phyloP scores from a whole-genome alignment of 2,113 vertebrate genomes.

The Myanophis thanlyinensis region DNA sequence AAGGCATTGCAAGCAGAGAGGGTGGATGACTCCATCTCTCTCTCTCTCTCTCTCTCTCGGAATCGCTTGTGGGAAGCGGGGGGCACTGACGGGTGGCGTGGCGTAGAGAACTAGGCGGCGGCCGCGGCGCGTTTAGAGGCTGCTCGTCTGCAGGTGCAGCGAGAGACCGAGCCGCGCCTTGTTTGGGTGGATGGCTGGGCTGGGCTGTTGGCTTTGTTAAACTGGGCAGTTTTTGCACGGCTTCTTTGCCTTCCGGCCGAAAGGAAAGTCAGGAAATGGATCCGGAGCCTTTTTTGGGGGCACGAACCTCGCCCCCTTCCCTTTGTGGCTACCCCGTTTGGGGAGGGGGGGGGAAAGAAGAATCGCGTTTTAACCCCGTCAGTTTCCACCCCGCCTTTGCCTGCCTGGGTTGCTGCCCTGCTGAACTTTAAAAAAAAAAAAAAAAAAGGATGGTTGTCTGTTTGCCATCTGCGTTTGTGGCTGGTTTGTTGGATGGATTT shows the following conservation, averaged over 20 bases:
- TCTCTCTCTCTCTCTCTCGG: not conserved
- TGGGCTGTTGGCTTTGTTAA: slow-evolving; percentile 3
- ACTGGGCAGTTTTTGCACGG: not conserved
- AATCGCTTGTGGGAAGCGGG: not conserved
- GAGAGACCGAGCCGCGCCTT: not conserved
- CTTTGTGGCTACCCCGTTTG: not conserved
- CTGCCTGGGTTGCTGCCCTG: not conserved
- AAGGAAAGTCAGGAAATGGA: not conserved
- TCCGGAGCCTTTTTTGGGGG: not conserved
- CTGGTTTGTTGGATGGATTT: not conserved
- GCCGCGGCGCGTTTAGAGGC: not conserved
- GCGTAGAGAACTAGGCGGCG: not conserved
- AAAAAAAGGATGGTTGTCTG: not conserved
- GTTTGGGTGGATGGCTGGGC: too few relatives aligned
- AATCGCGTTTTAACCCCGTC: not conserved
- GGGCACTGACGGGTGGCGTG: not conserved
- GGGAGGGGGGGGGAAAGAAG: not conserved
- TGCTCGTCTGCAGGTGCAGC: slow-evolving; percentile 3
- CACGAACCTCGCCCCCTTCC: not conserved
- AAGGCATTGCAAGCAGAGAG: not conserved
- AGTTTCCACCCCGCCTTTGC: not conserved
- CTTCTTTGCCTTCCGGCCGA: not conserved
- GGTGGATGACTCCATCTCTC: not conserved
- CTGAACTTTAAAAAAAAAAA: too few relatives aligned
- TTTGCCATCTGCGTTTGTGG: not conserved